Evolutionary conservation across 2,888 invertebrate species (phyloP), one percentile per base, ranked within the genome.

Genomic region (Synanthedon tipuliformis): DNA sequence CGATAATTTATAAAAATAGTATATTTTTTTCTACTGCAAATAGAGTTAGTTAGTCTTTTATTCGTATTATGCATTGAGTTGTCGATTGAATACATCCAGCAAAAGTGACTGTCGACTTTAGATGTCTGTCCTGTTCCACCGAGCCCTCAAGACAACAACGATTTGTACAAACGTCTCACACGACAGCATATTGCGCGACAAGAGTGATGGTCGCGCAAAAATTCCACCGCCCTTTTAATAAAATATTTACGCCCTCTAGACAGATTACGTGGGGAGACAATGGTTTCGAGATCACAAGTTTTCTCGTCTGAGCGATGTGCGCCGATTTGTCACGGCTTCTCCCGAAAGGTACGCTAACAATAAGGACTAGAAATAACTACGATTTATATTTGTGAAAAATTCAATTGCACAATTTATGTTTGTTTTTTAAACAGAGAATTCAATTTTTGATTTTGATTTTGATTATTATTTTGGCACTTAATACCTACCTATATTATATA

Each of bases 121-220:
- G 52, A 51, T 51, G 41, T 51, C n/a, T 51, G 15, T 15, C 18
- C 13, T 40, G 34, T 34, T 34, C 34, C 7, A 34, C 53, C 50
- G 51, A 54, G 52, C 51, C 54, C 50, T 54, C 18, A 49, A 23
- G 18, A 61, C 56, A 59, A 54, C 62, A 63, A 72, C 81, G 80
- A 81, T 81, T 81, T 78, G 81, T 81, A 64, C 68, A 63, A 59
- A 54, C 65, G 73, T 74, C 78, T 65, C 56, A 57, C 55, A 57
- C 65, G 66, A 56, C 67, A 61, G 72, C 65, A 76, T 78, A 81
- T 81, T 80, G 78, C 73, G 59, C 68, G 64, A 61, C 65, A 76
- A 81, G 81, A 81, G 66, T 66, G 73, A 81, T 81, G 80, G 70
- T 66, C 62, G 57, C 59, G 59, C 59, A 62, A 61, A 56, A 61